Evolutionary conservation across 2,113 vertebrate species (phyloP), one percentile per base, ranked within the genome.

Genomic region (Rynchops niger): DNA sequence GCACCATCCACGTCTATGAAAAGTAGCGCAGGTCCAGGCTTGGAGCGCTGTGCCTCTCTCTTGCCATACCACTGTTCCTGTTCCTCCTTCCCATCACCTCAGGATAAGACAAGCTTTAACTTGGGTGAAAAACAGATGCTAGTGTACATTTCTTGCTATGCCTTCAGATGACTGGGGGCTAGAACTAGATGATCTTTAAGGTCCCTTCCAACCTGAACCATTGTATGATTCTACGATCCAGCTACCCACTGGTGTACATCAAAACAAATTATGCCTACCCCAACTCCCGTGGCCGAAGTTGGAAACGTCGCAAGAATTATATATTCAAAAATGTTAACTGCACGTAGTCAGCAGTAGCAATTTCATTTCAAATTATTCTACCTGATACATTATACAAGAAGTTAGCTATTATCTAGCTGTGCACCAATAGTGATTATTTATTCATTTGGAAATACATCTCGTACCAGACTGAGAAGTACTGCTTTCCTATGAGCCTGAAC

Each of bases 371-470:
- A 81, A 93, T 86, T 79, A 95, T 70, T 87, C 97, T 43, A 36
- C 61, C 85, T 96, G 91, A 97, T 70, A 61, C 67, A 72, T 92
- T 95, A 80, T 49, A 90, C 65, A 78, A 74, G 62, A 78, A 90
- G 65, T 50, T 94, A 96, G 77, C 88, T 92, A 11, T 93, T 94
- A 88, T 86, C 96, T 69, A 90, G 84, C 72, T 71, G 47, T 50
- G 53, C 80, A 43, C 22, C 62, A 70, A 50, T 76, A 92, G 93
- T 59, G 93, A 91, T 86, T 96, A 94, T 97, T 98, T 96, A 95
- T 96, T 96, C 52, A 19, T 81, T 90, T 94, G 89, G 63, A 97
- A 97, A 97, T 69, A 40, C 27, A 79, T 90, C 72, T 92, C 38
- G 65, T 81, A 80, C 50, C 85, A 71, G 65, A 42, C 82, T 86